Evolutionary conservation across 2,797 vertebrate species (phyloP), one percentile per base, ranked within the genome.

Genomic region (Ctenopoma kingsleyae): DNA sequence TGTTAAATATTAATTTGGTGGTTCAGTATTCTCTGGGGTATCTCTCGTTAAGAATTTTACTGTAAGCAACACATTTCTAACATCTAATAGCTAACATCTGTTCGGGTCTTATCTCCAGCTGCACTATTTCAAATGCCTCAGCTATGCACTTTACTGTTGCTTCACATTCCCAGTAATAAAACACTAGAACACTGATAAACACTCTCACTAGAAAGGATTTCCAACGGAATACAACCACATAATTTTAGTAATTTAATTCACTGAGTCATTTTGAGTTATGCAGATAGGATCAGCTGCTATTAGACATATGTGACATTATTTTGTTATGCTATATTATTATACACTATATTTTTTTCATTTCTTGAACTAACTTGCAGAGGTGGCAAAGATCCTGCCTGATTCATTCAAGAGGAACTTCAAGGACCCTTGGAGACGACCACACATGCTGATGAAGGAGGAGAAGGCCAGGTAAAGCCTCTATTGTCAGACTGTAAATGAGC

Each of bases 331-430:
- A 23, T 23, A 4, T 27, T 3, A 27, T 5, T 27, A 27, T 27
- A 27, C 5, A 27, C 27, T 17, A 22, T 75, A 8, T 0, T 54
- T 4, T 22, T 74, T 47, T 47, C 10, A 40, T 59, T 36, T 13
- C 1, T 15, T 15, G 32, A 19, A 23, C 35, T 50, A 38, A 68
- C 81, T 73, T 72, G 43, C 88, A 96, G 96, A 95, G 67, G 95
- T 96, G 82, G 96, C 96, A 82, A 96, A 94, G 90, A 94, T 96
- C 74, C 67, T 96, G 69, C 96, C 96, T 3, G 89, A 86, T 72
- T 94, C 92, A 80, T 96, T 95, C 88, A 95, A 95, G 87, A 91
- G 89, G 90, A 95, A 94, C 92, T 95, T 95, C 83, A 95, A 95
- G 84, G 95, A 96, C 82, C 93, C 94, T 8, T 95, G 95, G 96